These are phyloP conservation scores for Archaeoteleia sp. DNA, from an alignment of 2,888 invertebrate genomes.

Conservation along the genomic window DNA sequence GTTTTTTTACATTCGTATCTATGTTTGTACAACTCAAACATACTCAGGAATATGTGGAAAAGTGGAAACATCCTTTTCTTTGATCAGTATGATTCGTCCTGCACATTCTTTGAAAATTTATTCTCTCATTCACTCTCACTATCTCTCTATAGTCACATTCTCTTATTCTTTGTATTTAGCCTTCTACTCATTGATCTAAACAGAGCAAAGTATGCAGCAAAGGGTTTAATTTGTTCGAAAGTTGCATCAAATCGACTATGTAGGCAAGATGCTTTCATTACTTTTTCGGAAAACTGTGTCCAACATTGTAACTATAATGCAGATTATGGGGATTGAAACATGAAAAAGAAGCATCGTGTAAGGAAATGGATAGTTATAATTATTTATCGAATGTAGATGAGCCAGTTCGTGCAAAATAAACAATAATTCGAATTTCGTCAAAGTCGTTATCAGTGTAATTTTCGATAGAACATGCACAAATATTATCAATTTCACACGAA, in stretches of 20 bases:
- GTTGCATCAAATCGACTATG: slow-evolving; percentile 2
- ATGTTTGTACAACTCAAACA: slow-evolving; percentile 25
- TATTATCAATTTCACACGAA: neutral
- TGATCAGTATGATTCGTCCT: slow-evolving; percentile 1
- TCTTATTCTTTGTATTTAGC: neutral
- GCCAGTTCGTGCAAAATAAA: neutral
- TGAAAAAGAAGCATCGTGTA: slow-evolving; percentile 13
- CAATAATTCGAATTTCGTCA: neutral
- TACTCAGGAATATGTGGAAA: slow-evolving; percentile 12
- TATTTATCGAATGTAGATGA: slow-evolving; percentile 5
- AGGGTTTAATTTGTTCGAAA: slow-evolving; percentile 2
- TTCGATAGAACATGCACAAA: neutral
- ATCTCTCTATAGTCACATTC: slow-evolving; percentile 4
- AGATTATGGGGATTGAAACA: slow-evolving; percentile 20
- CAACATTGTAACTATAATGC: slow-evolving; percentile 12
- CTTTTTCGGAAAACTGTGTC: slow-evolving; percentile 13
- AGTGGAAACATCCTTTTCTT: slow-evolving; percentile 21
- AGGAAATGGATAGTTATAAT: too few relatives aligned
- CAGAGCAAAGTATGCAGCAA: slow-evolving; percentile 8
- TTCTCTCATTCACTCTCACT: slow-evolving; percentile 1
- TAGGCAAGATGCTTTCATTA: slow-evolving; percentile 2
- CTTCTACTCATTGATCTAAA: slow-evolving; percentile 7
- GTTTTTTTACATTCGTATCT: neutral
- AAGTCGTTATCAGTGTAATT: too few relatives aligned
- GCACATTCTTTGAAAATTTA: neutral